phyloP scores from a whole-genome alignment of 1,140 invertebrate species.

The Leptinotarsa texana region DNA sequence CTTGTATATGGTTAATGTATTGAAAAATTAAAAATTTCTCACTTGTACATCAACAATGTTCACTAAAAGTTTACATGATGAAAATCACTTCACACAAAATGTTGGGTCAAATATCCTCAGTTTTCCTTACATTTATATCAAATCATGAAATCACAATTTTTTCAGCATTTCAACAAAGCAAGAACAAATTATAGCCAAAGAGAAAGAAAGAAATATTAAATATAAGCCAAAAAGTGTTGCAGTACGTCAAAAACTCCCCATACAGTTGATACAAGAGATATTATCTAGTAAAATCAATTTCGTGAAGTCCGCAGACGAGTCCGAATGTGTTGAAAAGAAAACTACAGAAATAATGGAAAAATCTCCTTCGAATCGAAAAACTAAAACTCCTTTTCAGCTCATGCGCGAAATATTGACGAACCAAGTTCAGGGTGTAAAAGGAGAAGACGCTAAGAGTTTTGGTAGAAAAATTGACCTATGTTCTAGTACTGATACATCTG shows the following conservation, averaged over 20 bases:
- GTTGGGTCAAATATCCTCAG: too few species aligned
- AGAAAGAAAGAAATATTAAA: not conserved
- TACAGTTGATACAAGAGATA: slow-evolving; percentile 15
- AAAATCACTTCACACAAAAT: too few species aligned
- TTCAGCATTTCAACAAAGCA: slow-evolving; percentile 11
- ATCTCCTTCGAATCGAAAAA: not conserved
- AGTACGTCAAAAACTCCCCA: slow-evolving; percentile 8
- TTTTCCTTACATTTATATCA: not conserved
- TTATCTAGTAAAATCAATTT: slow-evolving; percentile 1
- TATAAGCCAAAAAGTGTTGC: not conserved
- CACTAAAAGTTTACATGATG: too few species aligned
- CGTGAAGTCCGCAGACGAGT: not conserved
- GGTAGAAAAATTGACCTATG: not conserved
- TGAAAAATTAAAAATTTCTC: too few species aligned
- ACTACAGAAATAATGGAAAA: not conserved
- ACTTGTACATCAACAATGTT: too few species aligned
- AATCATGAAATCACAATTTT: not conserved
- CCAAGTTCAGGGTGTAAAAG: not conserved
- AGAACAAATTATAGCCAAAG: slow-evolving; percentile 16
- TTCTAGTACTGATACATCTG: not conserved
- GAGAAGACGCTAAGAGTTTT: not conserved
- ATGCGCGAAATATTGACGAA: not conserved
- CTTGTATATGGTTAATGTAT: too few species aligned
- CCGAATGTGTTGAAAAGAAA: not conserved
- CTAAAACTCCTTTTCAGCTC: not conserved